Conservation (phyloP, 1,140 invertebrate genomes). For the Hermetia illucens region DNA sequence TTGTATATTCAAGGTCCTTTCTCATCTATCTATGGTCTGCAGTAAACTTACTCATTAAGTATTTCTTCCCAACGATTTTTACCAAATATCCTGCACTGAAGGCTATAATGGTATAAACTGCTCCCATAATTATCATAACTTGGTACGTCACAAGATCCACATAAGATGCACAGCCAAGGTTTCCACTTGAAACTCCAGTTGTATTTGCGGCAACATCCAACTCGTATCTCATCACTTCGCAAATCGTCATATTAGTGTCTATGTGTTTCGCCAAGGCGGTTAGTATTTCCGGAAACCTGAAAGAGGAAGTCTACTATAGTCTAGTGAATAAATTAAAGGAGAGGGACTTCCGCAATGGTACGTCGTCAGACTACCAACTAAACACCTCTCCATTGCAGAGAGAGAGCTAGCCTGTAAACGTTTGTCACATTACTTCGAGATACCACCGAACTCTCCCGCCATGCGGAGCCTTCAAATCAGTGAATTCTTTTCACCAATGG, state of each 20-base stretch:
- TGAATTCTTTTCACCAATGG: too few relatives aligned
- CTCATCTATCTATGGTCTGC: background rate
- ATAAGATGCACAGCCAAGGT: slow-evolving; percentile 12
- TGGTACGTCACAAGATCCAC: slow-evolving; percentile 7
- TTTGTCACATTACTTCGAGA: too few relatives aligned
- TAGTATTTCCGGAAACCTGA: slow-evolving; percentile 22
- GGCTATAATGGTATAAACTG: slow-evolving; percentile 16
- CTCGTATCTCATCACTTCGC: slow-evolving; percentile 11
- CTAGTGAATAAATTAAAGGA: too few relatives aligned
- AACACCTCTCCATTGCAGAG: too few relatives aligned
- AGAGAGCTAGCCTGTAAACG: too few relatives aligned
- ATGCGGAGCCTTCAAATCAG: too few relatives aligned
- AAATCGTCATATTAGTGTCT: slow-evolving; percentile 8
- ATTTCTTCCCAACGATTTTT: slow-evolving; percentile 20
- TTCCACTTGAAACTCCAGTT: background rate
- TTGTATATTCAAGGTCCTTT: background rate
- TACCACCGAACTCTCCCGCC: too few relatives aligned
- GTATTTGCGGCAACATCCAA: background rate
- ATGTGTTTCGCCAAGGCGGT: slow-evolving; percentile 12
- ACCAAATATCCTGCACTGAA: slow-evolving; percentile 23
- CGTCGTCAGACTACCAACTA: too few relatives aligned
- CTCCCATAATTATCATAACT: slow-evolving; percentile 22
- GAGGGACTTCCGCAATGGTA: too few relatives aligned
- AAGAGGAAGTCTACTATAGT: background rate
- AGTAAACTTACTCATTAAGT: slow-evolving; percentile 18